phyloP scores from a whole-genome alignment of 2,797 vertebrate genomes.

The Sebastes reedi region DNA sequence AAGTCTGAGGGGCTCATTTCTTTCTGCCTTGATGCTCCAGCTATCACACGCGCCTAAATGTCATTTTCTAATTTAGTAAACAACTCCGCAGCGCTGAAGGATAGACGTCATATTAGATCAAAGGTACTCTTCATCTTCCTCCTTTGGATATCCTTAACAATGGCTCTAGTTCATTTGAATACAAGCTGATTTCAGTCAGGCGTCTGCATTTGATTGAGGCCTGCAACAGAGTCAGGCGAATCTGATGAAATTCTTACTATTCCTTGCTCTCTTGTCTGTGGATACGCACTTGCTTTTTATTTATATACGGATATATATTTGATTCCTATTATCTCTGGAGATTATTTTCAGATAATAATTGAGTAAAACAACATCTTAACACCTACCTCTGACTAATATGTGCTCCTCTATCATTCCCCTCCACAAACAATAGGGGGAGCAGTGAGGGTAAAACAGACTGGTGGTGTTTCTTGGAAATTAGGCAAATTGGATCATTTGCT shows the following conservation, averaged over 20 bases:
- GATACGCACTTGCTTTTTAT: conserved; percentile 26
- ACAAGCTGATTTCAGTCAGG: conserved; percentile 46
- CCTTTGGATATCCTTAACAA: conserved; percentile 49
- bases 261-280: conserved; percentile 42
- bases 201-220: conserved; percentile 48
- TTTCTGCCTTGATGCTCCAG: conserved; percentile 33
- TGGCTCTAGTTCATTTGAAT: conserved; percentile 62
- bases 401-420: conserved; percentile 26
- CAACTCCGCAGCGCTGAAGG: conserved; percentile 48
- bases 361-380: conserved; percentile 22
- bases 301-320: conserved; percentile 31
- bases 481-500: conserved; percentile 87
- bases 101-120: conserved; percentile 60
- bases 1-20: conserved; percentile 36
- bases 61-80: conserved; percentile 70
- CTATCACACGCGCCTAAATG: conserved; percentile 38
- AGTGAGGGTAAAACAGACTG: conserved; percentile 37
- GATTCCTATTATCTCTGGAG: conserved; percentile 30
- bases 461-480: conserved; percentile 79
- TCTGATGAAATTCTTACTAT: conserved; percentile 57
- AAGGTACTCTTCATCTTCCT: conserved; percentile 45
- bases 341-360: conserved; percentile 37
- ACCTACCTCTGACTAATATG: not conserved
- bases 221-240: conserved; percentile 34
- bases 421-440: conserved; percentile 65